Conservation (phyloP, 2,113 vertebrate species). For the Macrotis lagotis region DNA sequence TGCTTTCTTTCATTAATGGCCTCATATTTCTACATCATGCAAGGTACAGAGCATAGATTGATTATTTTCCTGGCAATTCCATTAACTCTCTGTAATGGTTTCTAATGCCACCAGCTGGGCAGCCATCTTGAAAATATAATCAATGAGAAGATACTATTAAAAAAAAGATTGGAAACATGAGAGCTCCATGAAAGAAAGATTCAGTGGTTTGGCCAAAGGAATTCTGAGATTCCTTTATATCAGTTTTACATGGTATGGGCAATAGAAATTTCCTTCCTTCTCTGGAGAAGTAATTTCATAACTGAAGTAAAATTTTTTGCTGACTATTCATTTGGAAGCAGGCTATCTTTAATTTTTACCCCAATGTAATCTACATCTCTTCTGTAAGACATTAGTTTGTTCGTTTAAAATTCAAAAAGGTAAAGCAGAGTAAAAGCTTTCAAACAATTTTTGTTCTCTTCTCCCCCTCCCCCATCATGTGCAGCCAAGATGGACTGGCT, state of each 20-base stretch:
- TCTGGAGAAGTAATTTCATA: conserved; percentile 41
- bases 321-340: conserved; percentile 35
- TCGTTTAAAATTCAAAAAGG: conserved; percentile 13
- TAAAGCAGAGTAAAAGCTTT: conserved; percentile 34
- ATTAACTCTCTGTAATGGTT: conserved; percentile 26
- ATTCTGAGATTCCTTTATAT: conserved; percentile 26
- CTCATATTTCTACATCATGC: conserved; percentile 24
- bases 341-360: conserved; percentile 50
- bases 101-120: background rate
- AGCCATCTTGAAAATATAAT: background rate
- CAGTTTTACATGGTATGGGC: background rate
- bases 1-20: conserved; percentile 37
- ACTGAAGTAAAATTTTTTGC: conserved; percentile 35
- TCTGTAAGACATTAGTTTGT: conserved; percentile 30
- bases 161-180: conserved; percentile 18
- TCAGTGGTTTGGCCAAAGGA: background rate
- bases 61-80: conserved; percentile 6
- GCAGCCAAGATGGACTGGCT: background rate
- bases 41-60: background rate
- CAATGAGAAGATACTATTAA: background rate
- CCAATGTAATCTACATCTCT: conserved; percentile 11
- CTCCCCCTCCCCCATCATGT: background rate
- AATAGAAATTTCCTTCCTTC: conserved; percentile 14
- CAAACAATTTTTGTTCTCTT: background rate
- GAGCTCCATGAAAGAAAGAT: background rate